Base-by-base conservation (phyloP, 2,113 vertebrate genomes). In the Macrotis lagotis region DNA sequence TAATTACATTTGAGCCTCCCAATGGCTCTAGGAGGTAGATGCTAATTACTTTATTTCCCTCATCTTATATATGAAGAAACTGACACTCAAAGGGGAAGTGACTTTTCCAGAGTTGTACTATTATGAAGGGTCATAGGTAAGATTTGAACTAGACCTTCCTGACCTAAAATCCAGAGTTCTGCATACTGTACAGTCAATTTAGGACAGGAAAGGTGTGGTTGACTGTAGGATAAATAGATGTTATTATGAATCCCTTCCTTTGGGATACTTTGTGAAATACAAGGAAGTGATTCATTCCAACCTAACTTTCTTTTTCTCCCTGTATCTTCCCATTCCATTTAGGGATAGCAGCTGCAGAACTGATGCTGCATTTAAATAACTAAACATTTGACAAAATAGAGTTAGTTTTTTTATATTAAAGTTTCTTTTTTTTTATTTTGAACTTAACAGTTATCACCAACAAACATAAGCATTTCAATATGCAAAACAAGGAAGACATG, bases 271-370 rank as follows among this genome's bases (percentile, higher is more conserved):
- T 50, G n/a, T 22, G 47, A 92, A 91, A 96, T 92, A 26, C 91
- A 94, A 49, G 93, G 93, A 96, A 97, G 74, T 92, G 95, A 95
- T 52, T 95, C 94, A 55, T 53, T 88, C 93, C 92, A 92, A 95
- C 96, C 95, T 92, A 50, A 37, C 91, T 91, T 91, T 97, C 51
- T 88, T 51, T 44, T 90, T 25, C 2, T 31, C 48, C 25, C 9
- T 90, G 89, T 0, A 37, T 50, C 91, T 90, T 94, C 49, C 91
- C 3, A 11, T 66, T 89, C 94, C 92, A 28, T 94, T 92, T 52
- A 88, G 92, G 91, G 95, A 50, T 14, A 55, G 51, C 92, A 89
- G 93, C 89, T 97, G 89, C 55, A 92, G 14, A 90, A 47, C 89
- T 47, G 14, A 24, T 0, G 37, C 16, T 51, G 47, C 88, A 92